Evolutionary conservation across 2,888 invertebrate species (phyloP).

Genomic region (Habrosyne pyritoides): DNA sequence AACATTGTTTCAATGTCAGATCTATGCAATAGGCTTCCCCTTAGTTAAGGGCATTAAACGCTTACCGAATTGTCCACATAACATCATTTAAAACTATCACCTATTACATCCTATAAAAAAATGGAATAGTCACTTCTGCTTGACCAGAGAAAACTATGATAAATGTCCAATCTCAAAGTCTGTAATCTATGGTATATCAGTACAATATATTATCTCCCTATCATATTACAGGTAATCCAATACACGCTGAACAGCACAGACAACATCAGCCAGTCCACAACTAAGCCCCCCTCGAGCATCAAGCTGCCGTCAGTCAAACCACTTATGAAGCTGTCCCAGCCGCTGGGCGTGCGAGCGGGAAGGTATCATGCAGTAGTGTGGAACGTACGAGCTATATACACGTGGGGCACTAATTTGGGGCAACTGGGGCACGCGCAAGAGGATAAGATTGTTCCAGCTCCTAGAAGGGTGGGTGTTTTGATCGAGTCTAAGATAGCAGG

Average conservation of each 20-base stretch:
- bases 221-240: conserved; percentile 61
- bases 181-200: background rate
- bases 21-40: too few relatives aligned
- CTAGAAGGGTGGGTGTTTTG: conserved; percentile 76
- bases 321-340: conserved; percentile 58
- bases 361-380: conserved; percentile 89
- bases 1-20: too few relatives aligned
- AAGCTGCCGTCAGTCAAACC: conserved; percentile 61
- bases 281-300: conserved; percentile 62
- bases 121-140: too few relatives aligned
- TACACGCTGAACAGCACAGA: conserved; percentile 65
- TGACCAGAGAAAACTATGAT: too few relatives aligned
- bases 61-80: too few relatives aligned
- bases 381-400: conserved; percentile 85
- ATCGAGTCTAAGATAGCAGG: too few relatives aligned
- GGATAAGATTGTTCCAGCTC: conserved; percentile 68
- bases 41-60: too few relatives aligned
- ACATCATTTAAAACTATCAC: too few relatives aligned
- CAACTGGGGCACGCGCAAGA: conserved; percentile 88
- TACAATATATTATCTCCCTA: background rate
- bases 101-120: too few relatives aligned
- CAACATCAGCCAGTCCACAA: conserved; percentile 58
- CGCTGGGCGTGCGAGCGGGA: conserved; percentile 85
- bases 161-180: too few relatives aligned
- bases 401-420: conserved; percentile 93